Base-by-base conservation (phyloP, 2,888 invertebrate species). In the Nineta flava region DNA sequence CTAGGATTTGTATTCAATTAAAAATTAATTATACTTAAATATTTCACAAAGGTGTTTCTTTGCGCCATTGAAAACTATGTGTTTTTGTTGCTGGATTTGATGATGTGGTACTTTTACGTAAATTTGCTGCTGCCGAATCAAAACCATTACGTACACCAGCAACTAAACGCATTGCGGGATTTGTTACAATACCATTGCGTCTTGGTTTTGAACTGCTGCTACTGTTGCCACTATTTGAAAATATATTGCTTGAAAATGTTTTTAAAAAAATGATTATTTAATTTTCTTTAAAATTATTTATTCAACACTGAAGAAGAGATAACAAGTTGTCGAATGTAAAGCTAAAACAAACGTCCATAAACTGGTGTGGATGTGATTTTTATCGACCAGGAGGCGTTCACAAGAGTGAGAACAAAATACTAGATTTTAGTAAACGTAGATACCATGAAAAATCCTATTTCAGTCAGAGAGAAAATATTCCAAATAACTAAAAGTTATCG, bases 21-120 rank as follows among this genome's bases (percentile, higher is more conserved):
- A 38, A 38, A 38, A 26, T 42, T 42, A 42, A 42, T 16, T 42
- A 42, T 44, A n/a, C 21, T 21, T 44, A 44, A 35, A 44, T 38
- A 26, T 21, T 45, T 53, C 67, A 69, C 55, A 83, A 73, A 17
- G 87, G 87, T 54, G 87, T 88, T 68, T 88, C 88, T 64, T 87
- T 86, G 62, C 87, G 76, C 81, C 87, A 83, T 58, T 87, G 87
- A 60, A 87, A 83, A 56, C 87, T 86, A 70, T 85, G 86, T 1
- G 77, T 77, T 60, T 76, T 77, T 51, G 77, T 77, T 2, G 75
- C 76, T 0, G 78, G 77, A 59, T 74, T 74, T 56, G 72, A 69
- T 1, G 75, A 75, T 0, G 76, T 76, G 0, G 77, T 73, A 0
- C 77, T 77, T 26, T 78, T 73, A 2, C 78, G 65, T 41, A 78